These are phyloP conservation scores for Cosmopolites sordidus DNA, from an alignment of 2,888 invertebrate species.

Conservation along the genomic window DNA sequence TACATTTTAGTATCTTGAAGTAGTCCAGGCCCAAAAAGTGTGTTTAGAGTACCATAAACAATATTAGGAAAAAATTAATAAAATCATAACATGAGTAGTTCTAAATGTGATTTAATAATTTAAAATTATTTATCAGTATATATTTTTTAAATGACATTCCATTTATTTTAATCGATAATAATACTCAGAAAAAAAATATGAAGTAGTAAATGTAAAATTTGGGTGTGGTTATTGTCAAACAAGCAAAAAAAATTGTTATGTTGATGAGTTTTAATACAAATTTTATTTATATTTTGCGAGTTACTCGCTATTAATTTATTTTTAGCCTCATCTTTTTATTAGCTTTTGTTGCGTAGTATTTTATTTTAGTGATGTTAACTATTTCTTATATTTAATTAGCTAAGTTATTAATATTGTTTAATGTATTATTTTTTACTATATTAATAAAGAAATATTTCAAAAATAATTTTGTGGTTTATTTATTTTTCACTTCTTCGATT, in stretches of 20 bases:
- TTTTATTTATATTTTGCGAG: slow-evolving; percentile 8
- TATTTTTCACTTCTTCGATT: too few relatives aligned
- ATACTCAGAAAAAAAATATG: too few relatives aligned
- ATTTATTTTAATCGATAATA: too few relatives aligned
- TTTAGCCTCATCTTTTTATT: slow-evolving; percentile 3
- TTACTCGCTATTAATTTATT: slow-evolving; percentile 8
- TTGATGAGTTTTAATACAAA: slow-evolving; percentile 5
- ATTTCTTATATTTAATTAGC: slow-evolving; percentile 10
- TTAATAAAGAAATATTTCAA: slow-evolving; percentile 13
- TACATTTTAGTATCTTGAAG: too few relatives aligned
- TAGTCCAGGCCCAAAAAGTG: neutral
- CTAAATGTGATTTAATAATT: slow-evolving; percentile 16
- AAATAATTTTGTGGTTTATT: slow-evolving; percentile 7
- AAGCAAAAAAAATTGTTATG: slow-evolving; percentile 3
- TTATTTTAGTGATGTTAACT: slow-evolving; percentile 15
- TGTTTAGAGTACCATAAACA: neutral
- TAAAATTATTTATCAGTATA: neutral
- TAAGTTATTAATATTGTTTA: slow-evolving; percentile 17
- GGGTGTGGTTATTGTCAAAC: slow-evolving; percentile 3
- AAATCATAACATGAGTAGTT: slow-evolving; percentile 4
- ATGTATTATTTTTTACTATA: slow-evolving; percentile 15
- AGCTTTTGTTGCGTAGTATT: slow-evolving; percentile 13
- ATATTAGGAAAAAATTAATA: slow-evolving; percentile 1
- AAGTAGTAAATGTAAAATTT: neutral
- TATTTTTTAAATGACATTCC: neutral